Percentiles rank a stretch among this genome's conserved stretches.
Evolutionary conservation across 2,888 invertebrate species (phyloP).

Genomic region (Paralinhomoeus sp.): DNA sequence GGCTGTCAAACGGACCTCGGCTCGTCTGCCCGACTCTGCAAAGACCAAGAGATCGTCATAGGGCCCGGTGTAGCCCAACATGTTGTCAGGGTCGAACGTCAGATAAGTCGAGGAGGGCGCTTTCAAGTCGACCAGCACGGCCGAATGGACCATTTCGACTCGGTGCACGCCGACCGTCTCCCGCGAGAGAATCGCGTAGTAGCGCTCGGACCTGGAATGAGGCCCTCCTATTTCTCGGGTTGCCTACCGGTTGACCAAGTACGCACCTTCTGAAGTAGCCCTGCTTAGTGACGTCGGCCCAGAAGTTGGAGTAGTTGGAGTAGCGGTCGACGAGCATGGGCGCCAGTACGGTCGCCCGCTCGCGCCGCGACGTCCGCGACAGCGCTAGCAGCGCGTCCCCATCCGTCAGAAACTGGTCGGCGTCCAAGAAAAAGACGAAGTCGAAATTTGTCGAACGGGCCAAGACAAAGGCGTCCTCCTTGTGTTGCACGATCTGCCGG

Average conservation of each 20-base stretch:
- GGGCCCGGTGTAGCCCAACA: constrained; percentile 43
- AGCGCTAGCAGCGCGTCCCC: constrained; percentile 57
- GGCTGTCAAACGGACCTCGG: too few relatives aligned
- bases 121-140: constrained; percentile 53
- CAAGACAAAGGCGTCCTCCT: constrained; percentile 48
- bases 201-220: too few relatives aligned
- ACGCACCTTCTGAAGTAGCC: constrained; percentile 51
- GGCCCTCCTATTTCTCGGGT: too few relatives aligned
- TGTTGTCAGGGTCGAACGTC: constrained; percentile 46
- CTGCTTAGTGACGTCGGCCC: constrained; percentile 66
- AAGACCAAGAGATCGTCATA: constrained; percentile 77
- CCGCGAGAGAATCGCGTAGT: too few relatives aligned
- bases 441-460: constrained; percentile 37
- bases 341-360: not conserved
- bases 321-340: not conserved
- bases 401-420: constrained; percentile 45
- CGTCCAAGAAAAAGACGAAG: not conserved
- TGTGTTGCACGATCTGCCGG: constrained; percentile 51
- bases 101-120: constrained; percentile 31
- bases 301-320: constrained; percentile 61
- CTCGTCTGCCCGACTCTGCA: constrained; percentile 40
- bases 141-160: constrained; percentile 77
- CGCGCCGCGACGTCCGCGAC: constrained; percentile 35
- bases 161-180: constrained; percentile 47
- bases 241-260: too few relatives aligned